Evolutionary conservation across 2,888 invertebrate genomes (phyloP).

Genomic region (Cotesia congregata): DNA sequence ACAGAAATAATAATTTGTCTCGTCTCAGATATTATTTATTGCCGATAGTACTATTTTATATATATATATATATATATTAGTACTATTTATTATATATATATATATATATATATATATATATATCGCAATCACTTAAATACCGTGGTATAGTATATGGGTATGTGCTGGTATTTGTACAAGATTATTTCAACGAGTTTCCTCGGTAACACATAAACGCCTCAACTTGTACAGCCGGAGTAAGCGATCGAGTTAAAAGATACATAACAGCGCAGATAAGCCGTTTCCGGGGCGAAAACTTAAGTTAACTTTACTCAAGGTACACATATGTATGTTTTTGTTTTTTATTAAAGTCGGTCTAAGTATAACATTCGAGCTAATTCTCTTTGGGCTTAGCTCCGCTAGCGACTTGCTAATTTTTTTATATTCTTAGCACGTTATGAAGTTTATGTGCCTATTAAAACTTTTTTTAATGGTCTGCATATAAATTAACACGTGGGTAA

Average conservation of each 20-base stretch:
- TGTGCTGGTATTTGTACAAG: slow-evolving; percentile 33
- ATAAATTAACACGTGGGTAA: background rate
- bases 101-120: background rate
- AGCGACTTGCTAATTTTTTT: slow-evolving; percentile 2
- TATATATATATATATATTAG: no score
- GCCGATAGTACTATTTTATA: background rate
- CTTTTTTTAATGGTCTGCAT: background rate
- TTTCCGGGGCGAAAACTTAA: slow-evolving; percentile 49
- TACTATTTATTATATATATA: no score
- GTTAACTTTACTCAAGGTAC: slow-evolving; percentile 4
- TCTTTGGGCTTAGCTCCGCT: background rate
- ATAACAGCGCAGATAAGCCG: slow-evolving; percentile 49
- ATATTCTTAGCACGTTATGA: background rate
- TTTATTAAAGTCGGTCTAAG: background rate
- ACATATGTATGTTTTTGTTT: background rate
- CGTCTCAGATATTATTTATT: background rate
- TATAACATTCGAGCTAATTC: background rate
- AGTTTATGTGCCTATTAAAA: background rate
- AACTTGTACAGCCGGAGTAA: slow-evolving; percentile 9
- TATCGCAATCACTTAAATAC: background rate
- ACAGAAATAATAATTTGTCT: background rate
- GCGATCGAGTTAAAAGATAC: slow-evolving; percentile 47
- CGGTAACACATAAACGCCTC: slow-evolving; percentile 24
- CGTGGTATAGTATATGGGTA: slow-evolving; percentile 3
- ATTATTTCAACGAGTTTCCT: slow-evolving; percentile 49